A percentile compares a stretch with the other conserved stretches of the same genome.
phyloP scores from a whole-genome alignment of 2,797 vertebrate species.

The Petrocephalus sullivani region DNA sequence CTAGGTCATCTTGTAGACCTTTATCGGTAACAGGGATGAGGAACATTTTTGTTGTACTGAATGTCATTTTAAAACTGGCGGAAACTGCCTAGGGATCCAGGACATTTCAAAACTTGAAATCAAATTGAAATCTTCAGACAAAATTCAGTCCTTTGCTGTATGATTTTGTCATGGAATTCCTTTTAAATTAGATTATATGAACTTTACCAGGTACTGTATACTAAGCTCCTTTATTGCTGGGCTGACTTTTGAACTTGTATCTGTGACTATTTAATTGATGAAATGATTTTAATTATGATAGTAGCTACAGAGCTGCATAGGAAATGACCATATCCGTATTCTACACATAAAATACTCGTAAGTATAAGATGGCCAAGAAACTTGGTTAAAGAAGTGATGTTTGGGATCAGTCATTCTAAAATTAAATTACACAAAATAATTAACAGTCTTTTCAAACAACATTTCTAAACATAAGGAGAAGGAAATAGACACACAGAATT shows the following conservation, averaged over 20 bases:
- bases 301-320: neutral
- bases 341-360: neutral
- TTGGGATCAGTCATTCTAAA: neutral
- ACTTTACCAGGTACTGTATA: neutral
- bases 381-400: neutral
- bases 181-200: neutral
- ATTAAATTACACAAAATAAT: neutral
- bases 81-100: neutral
- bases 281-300: no score
- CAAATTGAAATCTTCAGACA: neutral
- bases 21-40: neutral
- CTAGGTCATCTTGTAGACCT: neutral
- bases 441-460: no score
- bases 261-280: no score
- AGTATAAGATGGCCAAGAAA: neutral
- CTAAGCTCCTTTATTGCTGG: neutral
- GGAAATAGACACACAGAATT: no score
- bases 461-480: no score
- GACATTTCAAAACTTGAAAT: neutral
- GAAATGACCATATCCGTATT: neutral
- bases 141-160: neutral
- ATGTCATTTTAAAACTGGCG: neutral
- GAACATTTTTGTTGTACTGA: neutral
- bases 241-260: no score
- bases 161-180: neutral